Percentiles rank a stretch among this genome's conserved stretches.
These are phyloP conservation scores for Lutraria rhynchaena DNA, from an alignment of 1,140 invertebrate genomes.

Conservation along the genomic window DNA sequence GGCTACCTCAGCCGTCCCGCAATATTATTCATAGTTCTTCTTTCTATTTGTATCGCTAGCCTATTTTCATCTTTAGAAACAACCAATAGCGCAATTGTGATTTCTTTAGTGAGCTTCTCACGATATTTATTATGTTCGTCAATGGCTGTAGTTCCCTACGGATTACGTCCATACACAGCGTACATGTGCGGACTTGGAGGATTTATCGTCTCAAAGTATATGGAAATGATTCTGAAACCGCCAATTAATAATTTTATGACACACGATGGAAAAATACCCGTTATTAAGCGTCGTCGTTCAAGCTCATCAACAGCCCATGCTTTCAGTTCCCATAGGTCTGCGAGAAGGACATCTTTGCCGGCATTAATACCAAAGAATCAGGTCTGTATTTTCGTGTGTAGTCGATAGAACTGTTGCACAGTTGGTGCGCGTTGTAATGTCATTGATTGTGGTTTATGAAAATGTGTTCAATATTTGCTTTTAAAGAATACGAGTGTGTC, in stretches of 20 bases:
- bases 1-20: slow-evolving; percentile 69
- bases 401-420: no score
- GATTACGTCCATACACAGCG: slow-evolving; percentile 77
- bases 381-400: slow-evolving; percentile 68
- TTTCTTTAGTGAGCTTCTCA: slow-evolving; percentile 78
- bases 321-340: slow-evolving; percentile 75
- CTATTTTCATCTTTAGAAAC: slow-evolving; percentile 80
- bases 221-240: slow-evolving; percentile 79
- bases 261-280: slow-evolving; percentile 80
- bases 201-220: slow-evolving; percentile 81
- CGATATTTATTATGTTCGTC: slow-evolving; percentile 79
- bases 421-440: no score
- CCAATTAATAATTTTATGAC: slow-evolving; percentile 77
- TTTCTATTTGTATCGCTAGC: slow-evolving; percentile 76
- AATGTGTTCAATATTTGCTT: no score
- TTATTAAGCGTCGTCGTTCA: slow-evolving; percentile 79
- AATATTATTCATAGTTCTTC: slow-evolving; percentile 75
- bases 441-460: no score
- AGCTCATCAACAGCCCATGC: slow-evolving; percentile 77
- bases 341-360: slow-evolving; percentile 80
- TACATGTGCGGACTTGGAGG: slow-evolving; percentile 79
- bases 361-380: slow-evolving; percentile 81
- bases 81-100: slow-evolving; percentile 76
- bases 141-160: slow-evolving; percentile 75
- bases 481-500: no score